Evolutionary conservation across 1,140 invertebrate genomes (phyloP).

Genomic region (Drosophila pseudoananassae): DNA sequence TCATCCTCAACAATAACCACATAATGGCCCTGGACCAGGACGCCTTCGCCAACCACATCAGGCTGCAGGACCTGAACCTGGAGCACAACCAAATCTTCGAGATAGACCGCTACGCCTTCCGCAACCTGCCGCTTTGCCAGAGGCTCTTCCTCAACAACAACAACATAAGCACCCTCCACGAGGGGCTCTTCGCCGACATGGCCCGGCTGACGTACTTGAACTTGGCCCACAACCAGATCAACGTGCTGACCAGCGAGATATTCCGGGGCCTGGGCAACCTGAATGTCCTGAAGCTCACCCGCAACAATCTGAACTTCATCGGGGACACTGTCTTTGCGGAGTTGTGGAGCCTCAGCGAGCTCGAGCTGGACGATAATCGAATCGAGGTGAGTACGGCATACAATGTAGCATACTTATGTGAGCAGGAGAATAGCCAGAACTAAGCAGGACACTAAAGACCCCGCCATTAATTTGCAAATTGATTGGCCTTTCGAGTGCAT

Average conservation of each 20-base stretch:
- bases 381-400: conserved; percentile 84
- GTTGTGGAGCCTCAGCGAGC: conserved; percentile 88
- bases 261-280: conserved; percentile 89
- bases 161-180: conserved; percentile 89
- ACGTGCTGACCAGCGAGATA: conserved; percentile 88
- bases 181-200: conserved; percentile 89
- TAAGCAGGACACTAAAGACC: no score
- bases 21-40: conserved; percentile 87
- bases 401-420: no score
- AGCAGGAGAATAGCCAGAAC: no score
- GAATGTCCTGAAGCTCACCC: conserved; percentile 87
- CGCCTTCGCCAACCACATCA: conserved; percentile 88
- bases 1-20: conserved; percentile 88
- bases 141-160: conserved; percentile 89
- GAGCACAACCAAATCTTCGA: conserved; percentile 90
- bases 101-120: conserved; percentile 89
- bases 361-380: conserved; percentile 90
- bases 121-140: conserved; percentile 88
- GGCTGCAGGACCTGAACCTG: conserved; percentile 87
- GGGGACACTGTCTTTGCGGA: conserved; percentile 91
- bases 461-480: conserved; percentile 28
- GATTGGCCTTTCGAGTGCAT: conserved; percentile 30
- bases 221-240: conserved; percentile 89
- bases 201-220: conserved; percentile 88
- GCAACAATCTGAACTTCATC: conserved; percentile 89